phyloP scores from a whole-genome alignment of 2,113 vertebrate genomes.

The Corythoichthys intestinalis region DNA sequence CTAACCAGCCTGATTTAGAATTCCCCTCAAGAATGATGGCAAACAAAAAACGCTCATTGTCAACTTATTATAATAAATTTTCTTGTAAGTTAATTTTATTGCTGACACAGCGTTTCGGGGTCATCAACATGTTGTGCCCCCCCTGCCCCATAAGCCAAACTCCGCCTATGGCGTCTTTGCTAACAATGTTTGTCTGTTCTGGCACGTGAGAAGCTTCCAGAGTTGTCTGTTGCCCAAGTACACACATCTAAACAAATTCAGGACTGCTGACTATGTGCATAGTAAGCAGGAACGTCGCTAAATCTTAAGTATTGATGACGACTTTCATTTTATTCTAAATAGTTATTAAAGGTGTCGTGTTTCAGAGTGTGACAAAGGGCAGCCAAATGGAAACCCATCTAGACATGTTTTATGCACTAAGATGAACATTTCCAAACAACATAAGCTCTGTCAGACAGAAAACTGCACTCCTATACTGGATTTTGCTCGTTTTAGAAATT shows the following conservation, averaged over 20 bases:
- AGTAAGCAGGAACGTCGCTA: neutral
- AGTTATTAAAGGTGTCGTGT: neutral
- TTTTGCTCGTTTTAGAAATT: neutral
- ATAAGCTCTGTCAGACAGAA: neutral
- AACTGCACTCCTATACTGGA: neutral
- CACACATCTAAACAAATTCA: constrained; percentile 2
- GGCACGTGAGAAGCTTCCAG: constrained; percentile 17
- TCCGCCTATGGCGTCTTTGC: neutral
- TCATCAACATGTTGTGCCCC: no score
- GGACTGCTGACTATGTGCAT: neutral
- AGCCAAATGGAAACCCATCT: neutral
- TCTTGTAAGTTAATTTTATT: no score
- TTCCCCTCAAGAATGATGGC: no score
- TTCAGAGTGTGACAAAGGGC: neutral
- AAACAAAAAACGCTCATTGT: no score
- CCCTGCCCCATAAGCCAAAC: no score
- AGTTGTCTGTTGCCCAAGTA: constrained; percentile 8
- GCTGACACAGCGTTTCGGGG: no score
- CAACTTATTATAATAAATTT: no score
- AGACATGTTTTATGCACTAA: neutral
- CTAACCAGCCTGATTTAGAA: no score
- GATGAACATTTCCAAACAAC: neutral
- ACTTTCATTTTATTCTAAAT: neutral
- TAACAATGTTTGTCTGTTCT: constrained; percentile 3
- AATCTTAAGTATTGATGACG: constrained; percentile 5